These are phyloP conservation scores for Branchinecta lynchi DNA, from an alignment of 1,140 invertebrate genomes.

Conservation along the genomic window DNA sequence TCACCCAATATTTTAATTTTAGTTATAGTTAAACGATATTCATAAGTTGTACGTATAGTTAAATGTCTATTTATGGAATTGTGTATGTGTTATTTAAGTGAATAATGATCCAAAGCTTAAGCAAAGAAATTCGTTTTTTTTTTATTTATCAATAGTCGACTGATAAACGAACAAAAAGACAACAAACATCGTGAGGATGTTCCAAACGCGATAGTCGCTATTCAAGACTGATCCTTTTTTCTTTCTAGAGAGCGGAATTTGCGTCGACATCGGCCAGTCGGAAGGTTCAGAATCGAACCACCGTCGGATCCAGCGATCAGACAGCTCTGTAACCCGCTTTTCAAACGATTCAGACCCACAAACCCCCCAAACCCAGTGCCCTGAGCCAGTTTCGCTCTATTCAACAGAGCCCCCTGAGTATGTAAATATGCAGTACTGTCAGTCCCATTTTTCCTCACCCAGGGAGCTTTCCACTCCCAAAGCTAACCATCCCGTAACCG, in stretches of 20 bases:
- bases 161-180: no score
- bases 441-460: not conserved
- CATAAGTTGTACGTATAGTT: no score
- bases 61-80: no score
- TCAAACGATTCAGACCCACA: not conserved
- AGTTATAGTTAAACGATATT: no score
- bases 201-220: no score
- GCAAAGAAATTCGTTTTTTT: no score
- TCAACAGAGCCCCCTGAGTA: not conserved
- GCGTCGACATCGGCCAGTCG: conserved; percentile 1
- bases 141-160: no score
- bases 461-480: not conserved
- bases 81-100: no score
- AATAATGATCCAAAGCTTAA: no score
- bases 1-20: no score
- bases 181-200: no score
- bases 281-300: not conserved
- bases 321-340: not conserved
- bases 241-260: conserved; percentile 1
- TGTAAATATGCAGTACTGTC: not conserved
- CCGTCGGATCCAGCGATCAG: not conserved
- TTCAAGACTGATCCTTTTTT: not conserved
- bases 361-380: not conserved
- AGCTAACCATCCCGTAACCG: not conserved
- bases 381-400: not conserved